Percentiles rank a stretch among this genome's conserved stretches.
These are phyloP conservation scores for Eumeta japonica DNA, from an alignment of 1,140 invertebrate genomes.

Conservation along the genomic window DNA sequence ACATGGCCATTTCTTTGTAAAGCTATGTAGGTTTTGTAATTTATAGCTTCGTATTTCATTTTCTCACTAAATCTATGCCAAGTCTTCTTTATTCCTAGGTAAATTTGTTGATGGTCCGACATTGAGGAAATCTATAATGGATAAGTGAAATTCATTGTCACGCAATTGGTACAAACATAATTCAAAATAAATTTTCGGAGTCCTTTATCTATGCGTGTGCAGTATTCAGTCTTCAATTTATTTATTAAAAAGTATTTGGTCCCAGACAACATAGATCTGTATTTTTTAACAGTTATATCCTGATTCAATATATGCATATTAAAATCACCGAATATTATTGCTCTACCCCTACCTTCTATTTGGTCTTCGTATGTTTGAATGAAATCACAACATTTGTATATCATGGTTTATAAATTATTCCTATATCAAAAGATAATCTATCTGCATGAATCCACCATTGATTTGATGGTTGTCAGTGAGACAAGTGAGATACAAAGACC, in stretches of 20 bases:
- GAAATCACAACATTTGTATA: constrained; percentile 5
- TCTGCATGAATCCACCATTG: constrained; percentile 1
- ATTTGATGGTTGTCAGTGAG: no score
- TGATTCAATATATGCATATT: background rate
- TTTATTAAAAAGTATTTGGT: constrained; percentile 5
- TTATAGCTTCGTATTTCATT: constrained; percentile 5
- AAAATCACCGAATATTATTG: no score
- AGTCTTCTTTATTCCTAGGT: constrained; percentile 7
- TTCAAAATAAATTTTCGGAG: constrained; percentile 6
- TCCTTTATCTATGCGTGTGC: background rate
- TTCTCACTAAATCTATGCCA: no score
- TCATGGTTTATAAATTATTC: constrained; percentile 6
- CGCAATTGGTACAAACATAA: constrained; percentile 6
- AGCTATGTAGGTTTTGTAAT: no score
- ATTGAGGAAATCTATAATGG: constrained; percentile 5
- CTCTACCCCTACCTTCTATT: constrained; percentile 3
- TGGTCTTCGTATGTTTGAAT: background rate
- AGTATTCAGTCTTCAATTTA: constrained; percentile 3
- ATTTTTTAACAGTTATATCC: background rate
- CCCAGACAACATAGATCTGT: constrained; percentile 1
- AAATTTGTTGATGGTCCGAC: constrained; percentile 7
- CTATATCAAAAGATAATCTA: constrained; percentile 4
- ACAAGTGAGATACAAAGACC: no score
- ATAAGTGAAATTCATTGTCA: no score
- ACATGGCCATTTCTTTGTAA: no score